Base-by-base conservation (phyloP, 2,113 vertebrate species). In the Conger conger region DNA sequence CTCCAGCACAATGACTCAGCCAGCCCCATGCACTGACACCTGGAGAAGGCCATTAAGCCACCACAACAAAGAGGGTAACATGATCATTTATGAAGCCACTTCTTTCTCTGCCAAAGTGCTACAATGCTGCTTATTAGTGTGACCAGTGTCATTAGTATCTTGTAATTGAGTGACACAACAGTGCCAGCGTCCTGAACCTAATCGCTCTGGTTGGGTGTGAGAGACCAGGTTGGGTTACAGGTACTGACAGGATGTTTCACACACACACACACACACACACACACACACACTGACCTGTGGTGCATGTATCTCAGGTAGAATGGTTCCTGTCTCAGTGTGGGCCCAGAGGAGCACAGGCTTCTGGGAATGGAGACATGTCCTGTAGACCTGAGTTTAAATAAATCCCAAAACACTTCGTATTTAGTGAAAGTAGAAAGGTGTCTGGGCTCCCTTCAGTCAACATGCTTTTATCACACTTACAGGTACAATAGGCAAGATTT, bases 81-180 rank as follows among this genome's bases (percentile, higher is more conserved):
- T 30, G 68, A 73, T n/a, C 68, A 33, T 33, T 73, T 73, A 9
- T 33, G n/a, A 73, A 33, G n/a, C 9, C n/a, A 33, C 5, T 13
- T 73, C 68, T 73, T 73, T 73, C 68, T 30, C 68, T 73, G 68
- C 68, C 68, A 73, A 73, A 73, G 68, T 73, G 68, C 68, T 73
- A 73, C 68, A 73, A n/a, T 73, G 68, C 27, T 13, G n/a, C 68
- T 73, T 5, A 73, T 73, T 73, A 33, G 68, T 33, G 68, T 13
- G 27, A 33, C 68, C 68, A 11, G 68, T 33, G 68, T 73, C 68
- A 33, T 73, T 73, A 73, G 68, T 13, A 73, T 73, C 68, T 73
- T 73, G 68, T 73, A 73, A 73, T 73, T 73, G 68, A 73, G 68
- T 73, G 68, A 73, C n/a, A 73, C 68, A 9, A 33, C 68, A 33